Evolutionary conservation across 2,797 vertebrate species (phyloP).

Genomic region (Xenops minutus): DNA sequence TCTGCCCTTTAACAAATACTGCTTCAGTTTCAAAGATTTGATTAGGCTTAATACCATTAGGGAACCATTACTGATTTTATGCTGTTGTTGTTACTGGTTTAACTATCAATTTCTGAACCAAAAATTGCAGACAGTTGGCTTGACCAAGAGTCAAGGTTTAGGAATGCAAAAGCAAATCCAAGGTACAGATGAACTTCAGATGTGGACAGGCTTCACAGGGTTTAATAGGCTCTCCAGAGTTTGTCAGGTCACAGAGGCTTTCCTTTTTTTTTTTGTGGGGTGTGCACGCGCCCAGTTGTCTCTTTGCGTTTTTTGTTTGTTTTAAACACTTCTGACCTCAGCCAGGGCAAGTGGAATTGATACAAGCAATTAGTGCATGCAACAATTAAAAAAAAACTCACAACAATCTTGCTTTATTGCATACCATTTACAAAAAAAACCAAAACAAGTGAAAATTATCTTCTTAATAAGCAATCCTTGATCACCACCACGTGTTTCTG

Average conservation of each 20-base stretch:
- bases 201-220: constrained; percentile 48
- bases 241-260: constrained; percentile 39
- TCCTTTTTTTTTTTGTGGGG: neutral
- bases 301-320: neutral
- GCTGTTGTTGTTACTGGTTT: constrained; percentile 66
- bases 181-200: constrained; percentile 73
- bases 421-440: constrained; percentile 58
- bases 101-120: constrained; percentile 71
- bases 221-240: constrained; percentile 15
- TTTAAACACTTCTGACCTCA: constrained; percentile 2
- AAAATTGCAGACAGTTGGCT: constrained; percentile 71
- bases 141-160: constrained; percentile 70
- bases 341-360: constrained; percentile 19
- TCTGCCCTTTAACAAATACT: constrained; percentile 64
- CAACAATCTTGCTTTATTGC: constrained; percentile 50
- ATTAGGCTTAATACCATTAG: constrained; percentile 70
- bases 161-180: constrained; percentile 73
- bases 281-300: neutral
- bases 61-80: constrained; percentile 58
- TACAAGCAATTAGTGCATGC: neutral
- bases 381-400: constrained; percentile 46
- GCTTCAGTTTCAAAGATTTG: constrained; percentile 71
- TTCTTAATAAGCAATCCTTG: constrained; percentile 64
- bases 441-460: constrained; percentile 65
- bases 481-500: constrained; percentile 57